Conservation (phyloP, 1,140 invertebrate species). For the Ceratoteleas bidentatus region DNA sequence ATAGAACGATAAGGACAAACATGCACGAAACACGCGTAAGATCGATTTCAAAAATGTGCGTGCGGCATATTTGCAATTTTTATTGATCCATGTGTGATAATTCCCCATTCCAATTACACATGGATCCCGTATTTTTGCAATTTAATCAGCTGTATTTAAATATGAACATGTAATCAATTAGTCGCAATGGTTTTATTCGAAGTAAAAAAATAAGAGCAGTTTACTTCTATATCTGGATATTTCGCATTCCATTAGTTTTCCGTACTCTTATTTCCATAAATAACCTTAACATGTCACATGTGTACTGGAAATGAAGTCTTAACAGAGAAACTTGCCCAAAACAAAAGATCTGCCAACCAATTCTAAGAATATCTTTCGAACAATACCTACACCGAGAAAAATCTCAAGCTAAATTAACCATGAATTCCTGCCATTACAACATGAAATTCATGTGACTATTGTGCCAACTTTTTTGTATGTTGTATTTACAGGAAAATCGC, state of each 20-base stretch:
- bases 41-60: conserved; percentile 63
- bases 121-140: conserved; percentile 41
- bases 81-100: conserved; percentile 53
- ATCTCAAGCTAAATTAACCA: no score
- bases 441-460: no score
- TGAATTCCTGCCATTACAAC: no score
- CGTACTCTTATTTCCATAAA: neutral
- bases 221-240: neutral
- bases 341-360: no score
- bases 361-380: no score
- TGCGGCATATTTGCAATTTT: conserved; percentile 54
- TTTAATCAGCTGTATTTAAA: conserved; percentile 46
- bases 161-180: conserved; percentile 41
- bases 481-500: no score
- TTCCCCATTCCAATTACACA: conserved; percentile 24
- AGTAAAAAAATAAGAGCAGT: neutral
- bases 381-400: no score
- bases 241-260: neutral
- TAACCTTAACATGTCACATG: no score
- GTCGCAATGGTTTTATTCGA: conserved; percentile 7
- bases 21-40: conserved; percentile 59
- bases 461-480: no score
- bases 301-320: no score
- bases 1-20: conserved; percentile 61
- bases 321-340: no score